Base-by-base conservation (phyloP, 2,113 vertebrate species). In the Dermatemys mawii region DNA sequence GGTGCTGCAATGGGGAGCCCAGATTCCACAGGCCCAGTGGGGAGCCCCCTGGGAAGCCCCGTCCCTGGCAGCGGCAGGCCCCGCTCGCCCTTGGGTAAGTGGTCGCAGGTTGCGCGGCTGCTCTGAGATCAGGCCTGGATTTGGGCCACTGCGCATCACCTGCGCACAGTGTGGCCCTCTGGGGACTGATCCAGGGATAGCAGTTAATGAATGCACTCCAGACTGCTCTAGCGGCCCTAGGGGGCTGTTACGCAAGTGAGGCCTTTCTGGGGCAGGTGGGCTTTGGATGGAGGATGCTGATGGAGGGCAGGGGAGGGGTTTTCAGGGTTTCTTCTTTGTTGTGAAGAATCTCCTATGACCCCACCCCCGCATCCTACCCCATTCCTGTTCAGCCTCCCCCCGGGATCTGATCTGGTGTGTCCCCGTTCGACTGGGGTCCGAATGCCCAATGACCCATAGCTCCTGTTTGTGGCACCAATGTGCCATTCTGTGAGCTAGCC, bases 41-140 rank as follows among this genome's bases (percentile, higher is more conserved):
- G 88, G 54, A 97, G 94, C 81, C 95, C 93, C 49, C 95, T 91
- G 88, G 46, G 92, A 50, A 97, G 96, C 87, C 95, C 95, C 50
- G 14, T 78, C 44, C 38, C 44, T 21, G 81, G 50, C 46, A 63
- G 55, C 13, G 6, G 14, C 53, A 29, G 53, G 57, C 50, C 96
- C 82, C 51, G 84, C 76, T 93, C 96, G 0, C 92, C 97, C 79
- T 38, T 38, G 82, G 97, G 97, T 97, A 88, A 48, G 97, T 35
- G 53, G 70, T 14, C 2, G 5, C 19, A n/a, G 53, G 70, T 14
- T 2, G 46, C 46, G n/a, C n/a, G 2, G 38, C 21, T 14, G 70
- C 13, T 19, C 63, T 41, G 70, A 75, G 21, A 6, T 12, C 13
- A 44, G 24, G 24, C 13, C 41, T 44, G 24, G 41, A 7, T 76